These are phyloP conservation scores for Phyllotreta cruciferae DNA, from an alignment of 2,888 invertebrate species.

Conservation along the genomic window DNA sequence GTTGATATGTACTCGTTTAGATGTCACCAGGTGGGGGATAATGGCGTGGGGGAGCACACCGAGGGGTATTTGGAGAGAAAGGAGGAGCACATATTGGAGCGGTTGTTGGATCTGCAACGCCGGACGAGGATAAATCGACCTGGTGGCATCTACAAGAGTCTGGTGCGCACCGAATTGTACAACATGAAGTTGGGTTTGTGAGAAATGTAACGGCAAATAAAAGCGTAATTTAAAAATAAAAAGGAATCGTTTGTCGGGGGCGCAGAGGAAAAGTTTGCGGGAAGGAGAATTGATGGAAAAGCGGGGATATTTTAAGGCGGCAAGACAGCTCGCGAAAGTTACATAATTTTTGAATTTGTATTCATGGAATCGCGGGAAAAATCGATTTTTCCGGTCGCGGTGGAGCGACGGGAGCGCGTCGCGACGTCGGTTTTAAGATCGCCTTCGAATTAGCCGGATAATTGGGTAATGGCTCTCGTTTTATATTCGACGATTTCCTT, in stretches of 20 bases:
- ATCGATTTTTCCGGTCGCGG: slow-evolving; percentile 15
- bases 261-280: too few species aligned
- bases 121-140: too few species aligned
- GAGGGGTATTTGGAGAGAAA: too few species aligned
- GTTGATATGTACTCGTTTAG: not conserved
- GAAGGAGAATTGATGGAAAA: not conserved
- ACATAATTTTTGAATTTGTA: slow-evolving; percentile 28
- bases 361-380: slow-evolving; percentile 15
- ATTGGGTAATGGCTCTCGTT: not conserved
- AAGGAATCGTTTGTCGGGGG: too few species aligned
- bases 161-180: too few species aligned
- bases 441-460: slow-evolving; percentile 4
- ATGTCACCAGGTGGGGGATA: not conserved
- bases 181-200: too few species aligned
- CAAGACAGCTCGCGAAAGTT: slow-evolving; percentile 10
- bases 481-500: too few species aligned
- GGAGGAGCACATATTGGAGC: not conserved
- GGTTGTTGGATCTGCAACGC: not conserved
- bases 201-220: too few species aligned
- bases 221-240: too few species aligned
- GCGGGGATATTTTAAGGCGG: slow-evolving; percentile 2
- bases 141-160: too few species aligned
- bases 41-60: not conserved
- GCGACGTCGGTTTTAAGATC: not conserved
- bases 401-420: not conserved